Evolutionary conservation across 1,140 invertebrate genomes (phyloP).

Genomic region (Lineus longissimus): DNA sequence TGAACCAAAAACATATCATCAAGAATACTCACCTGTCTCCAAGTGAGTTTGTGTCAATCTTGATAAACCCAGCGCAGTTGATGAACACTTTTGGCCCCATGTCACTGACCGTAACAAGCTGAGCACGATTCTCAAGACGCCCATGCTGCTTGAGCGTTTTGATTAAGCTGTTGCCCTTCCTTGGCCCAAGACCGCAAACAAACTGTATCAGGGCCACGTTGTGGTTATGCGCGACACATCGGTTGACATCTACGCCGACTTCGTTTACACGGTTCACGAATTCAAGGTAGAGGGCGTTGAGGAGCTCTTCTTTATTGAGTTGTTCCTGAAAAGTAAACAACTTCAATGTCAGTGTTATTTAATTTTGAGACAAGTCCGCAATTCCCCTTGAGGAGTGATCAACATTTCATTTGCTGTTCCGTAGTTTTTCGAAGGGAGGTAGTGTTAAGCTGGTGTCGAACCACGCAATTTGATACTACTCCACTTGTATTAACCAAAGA

Average conservation of each 20-base stretch:
- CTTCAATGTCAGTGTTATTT: conserved; percentile 6
- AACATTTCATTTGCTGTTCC: too few species aligned
- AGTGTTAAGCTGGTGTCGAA: too few species aligned
- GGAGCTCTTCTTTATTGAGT: conserved; percentile 76
- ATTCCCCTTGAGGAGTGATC: too few species aligned
- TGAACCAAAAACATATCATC: too few species aligned
- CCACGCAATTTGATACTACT: too few species aligned
- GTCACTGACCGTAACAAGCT: conserved; percentile 89
- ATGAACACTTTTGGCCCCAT: conserved; percentile 99
- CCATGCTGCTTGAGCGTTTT: conserved; percentile 85
- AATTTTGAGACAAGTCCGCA: not conserved
- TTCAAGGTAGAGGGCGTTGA: conserved; percentile 81
- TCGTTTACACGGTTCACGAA: conserved; percentile 93
- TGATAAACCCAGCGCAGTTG: conserved; percentile 98
- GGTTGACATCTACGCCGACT: conserved; percentile 98
- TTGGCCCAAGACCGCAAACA: conserved; percentile 91
- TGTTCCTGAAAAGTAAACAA: conserved; percentile 65
- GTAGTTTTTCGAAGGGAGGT: too few species aligned
- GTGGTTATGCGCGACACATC: conserved; percentile 81
- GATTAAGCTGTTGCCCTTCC: conserved; percentile 87
- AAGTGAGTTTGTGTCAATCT: conserved; percentile 92
- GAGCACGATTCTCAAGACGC: conserved; percentile 88
- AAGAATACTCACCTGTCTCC: conserved; percentile 70
- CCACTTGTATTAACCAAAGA: too few species aligned
- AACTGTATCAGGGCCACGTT: conserved; percentile 88